Conservation (phyloP, 2,888 invertebrate species). For the Chydorus sphaericus region DNA sequence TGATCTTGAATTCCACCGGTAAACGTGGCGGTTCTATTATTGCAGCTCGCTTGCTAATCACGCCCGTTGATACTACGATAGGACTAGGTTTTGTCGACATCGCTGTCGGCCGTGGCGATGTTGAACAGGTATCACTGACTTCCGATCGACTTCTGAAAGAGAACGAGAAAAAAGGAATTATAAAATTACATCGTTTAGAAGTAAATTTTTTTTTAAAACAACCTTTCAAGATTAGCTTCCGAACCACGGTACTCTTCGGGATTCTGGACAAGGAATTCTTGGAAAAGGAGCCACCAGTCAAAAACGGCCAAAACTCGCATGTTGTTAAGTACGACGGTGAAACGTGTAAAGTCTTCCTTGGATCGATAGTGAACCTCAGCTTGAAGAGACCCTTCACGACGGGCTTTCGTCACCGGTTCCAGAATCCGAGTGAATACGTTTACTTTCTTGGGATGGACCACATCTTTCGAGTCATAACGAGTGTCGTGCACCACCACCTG, state of each 20-base stretch:
- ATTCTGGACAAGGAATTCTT: conserved; percentile 48
- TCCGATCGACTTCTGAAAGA: neutral
- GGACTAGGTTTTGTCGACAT: conserved; percentile 7
- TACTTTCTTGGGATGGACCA: conserved; percentile 34
- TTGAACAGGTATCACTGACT: neutral
- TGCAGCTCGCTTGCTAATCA: conserved; percentile 8
- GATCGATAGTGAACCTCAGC: conserved; percentile 35
- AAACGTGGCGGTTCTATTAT: conserved; percentile 15
- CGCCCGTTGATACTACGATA: conserved; percentile 9
- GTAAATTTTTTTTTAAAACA: neutral
- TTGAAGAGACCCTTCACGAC: conserved; percentile 26
- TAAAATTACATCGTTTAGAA: neutral
- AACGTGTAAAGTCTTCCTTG: conserved; percentile 47
- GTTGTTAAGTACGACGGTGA: conserved; percentile 79
- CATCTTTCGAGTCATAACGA: conserved; percentile 41
- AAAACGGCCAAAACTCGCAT: conserved; percentile 86
- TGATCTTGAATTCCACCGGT: conserved; percentile 72
- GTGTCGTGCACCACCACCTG: conserved; percentile 72
- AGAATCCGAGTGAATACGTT: conserved; percentile 82
- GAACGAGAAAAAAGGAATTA: neutral
- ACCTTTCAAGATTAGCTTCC: neutral
- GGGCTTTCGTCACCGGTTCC: conserved; percentile 43
- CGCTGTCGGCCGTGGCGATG: neutral
- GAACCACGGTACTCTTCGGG: conserved; percentile 6
- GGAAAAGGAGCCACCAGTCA: conserved; percentile 80